A percentile compares a stretch with the other conserved stretches of the same genome.
Evolutionary conservation across 2,797 vertebrate species (phyloP).

Genomic region (Dipus sagitta): DNA sequence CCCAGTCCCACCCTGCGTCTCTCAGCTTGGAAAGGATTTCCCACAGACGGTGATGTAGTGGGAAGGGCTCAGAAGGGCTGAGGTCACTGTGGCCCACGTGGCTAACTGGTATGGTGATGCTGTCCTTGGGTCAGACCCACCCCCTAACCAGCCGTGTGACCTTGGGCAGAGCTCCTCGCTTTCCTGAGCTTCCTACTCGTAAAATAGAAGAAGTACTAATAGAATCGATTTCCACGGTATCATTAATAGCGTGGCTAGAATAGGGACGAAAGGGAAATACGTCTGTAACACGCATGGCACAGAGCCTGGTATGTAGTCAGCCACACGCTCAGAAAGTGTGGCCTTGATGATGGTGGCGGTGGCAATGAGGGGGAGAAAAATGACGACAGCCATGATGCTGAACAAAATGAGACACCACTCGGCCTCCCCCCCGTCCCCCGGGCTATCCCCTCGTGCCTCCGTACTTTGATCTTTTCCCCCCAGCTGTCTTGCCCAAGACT

Average conservation of each 20-base stretch:
- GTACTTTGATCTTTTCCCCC: not conserved
- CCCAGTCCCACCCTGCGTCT: not conserved
- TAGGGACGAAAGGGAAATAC: not conserved
- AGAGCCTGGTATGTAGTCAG: not conserved
- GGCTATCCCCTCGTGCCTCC: not conserved
- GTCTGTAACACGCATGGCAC: not conserved
- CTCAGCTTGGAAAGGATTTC: not conserved
- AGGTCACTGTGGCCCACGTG: constrained; percentile 38
- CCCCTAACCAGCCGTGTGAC: not conserved
- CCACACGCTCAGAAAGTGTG: not conserved
- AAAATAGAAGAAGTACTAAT: not conserved
- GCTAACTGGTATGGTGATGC: not conserved
- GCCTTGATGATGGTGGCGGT: not conserved
- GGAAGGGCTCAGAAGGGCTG: constrained; percentile 38
- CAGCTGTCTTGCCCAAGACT: not conserved
- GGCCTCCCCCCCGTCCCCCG: not conserved
- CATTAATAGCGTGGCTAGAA: constrained; percentile 29
- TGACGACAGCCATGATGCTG: fast-evolving
- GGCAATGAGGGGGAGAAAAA: not conserved
- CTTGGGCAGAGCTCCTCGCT: not conserved
- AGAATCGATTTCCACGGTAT: not conserved
- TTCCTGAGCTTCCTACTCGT: constrained; percentile 42
- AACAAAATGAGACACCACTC: not conserved
- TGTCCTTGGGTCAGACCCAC: constrained; percentile 7
- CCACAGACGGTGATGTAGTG: not conserved